Percentiles rank a stretch among this genome's conserved stretches.
phyloP scores from a whole-genome alignment of 2,113 vertebrate species.

The Actinemys pallida region DNA sequence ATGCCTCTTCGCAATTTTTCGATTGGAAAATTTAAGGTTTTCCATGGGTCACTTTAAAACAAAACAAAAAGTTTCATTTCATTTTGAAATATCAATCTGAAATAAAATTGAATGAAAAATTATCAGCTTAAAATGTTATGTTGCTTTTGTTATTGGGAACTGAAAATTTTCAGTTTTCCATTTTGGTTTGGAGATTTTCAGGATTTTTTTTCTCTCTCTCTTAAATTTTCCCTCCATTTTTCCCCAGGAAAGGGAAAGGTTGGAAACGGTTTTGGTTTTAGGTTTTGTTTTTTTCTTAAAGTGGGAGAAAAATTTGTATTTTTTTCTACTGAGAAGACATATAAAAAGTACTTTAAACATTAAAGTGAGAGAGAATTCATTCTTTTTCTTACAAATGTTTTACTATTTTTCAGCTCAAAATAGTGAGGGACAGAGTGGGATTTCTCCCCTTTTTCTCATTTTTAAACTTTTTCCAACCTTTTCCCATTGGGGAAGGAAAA shows the following conservation, averaged over 20 bases:
- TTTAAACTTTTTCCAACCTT: background rate
- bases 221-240: background rate
- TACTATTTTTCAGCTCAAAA: background rate
- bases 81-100: fast-evolving
- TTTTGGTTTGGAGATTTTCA: background rate
- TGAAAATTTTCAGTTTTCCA: background rate
- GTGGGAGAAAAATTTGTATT: background rate
- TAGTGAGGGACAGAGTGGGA: background rate
- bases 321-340: background rate
- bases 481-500: background rate
- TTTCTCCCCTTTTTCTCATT: background rate
- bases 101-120: background rate
- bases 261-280: fast-evolving
- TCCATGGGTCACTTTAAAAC: background rate
- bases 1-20: background rate
- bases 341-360: background rate
- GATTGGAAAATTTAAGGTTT: background rate
- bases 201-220: background rate
- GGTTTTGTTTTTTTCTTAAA: background rate
- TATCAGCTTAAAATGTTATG: background rate
- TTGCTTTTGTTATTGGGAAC: fast-evolving
- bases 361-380: background rate
- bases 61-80: fast-evolving
- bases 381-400: background rate
- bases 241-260: background rate